Base-by-base conservation (phyloP, 1,140 invertebrate genomes). In the Temnothorax curvispinosus region DNA sequence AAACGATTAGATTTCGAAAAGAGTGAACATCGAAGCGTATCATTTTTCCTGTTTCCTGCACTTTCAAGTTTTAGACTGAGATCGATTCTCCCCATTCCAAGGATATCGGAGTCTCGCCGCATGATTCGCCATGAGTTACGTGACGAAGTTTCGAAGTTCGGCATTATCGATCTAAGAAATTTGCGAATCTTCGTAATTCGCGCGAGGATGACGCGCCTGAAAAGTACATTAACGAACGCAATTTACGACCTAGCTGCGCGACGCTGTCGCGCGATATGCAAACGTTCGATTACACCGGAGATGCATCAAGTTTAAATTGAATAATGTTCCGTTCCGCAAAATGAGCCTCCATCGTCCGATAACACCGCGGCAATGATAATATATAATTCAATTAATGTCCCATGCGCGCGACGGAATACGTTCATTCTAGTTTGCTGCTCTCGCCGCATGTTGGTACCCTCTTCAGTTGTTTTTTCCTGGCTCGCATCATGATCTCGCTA, bases 281-380 rank as follows among this genome's bases (percentile, higher is more conserved):
- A 89, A 74, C 81, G 80, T 88, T 88, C 62, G 88, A 86, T 78
- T 88, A 77, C 75, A 80, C 47, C 60, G 32, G 60, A 69, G 75
- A 90, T 89, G 86, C 88, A 87, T 92, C 90, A 88, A 91, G 90
- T 92, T 92, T 88, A 91, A 92, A 92, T 92, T 92, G 91, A 91
- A 92, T 92, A 91, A 92, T 92, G 88, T 86, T 27, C 86, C 80
- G 86, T 89, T 88, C 75, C 35, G 82, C 77, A 77, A 89, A 92
- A 92, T 78, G 89, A 85, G 89, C 87, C 88, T 90, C 85, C 87
- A 76, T 90, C 80, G 90, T 60, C 67, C 90, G 87, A 90, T 92
- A 92, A 92, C 90, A 78, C 50, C 62, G 80, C 69, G 27, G 58
- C 67, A 88, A 92, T 89, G 89, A 89, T 92, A 88, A 92, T 91